These are phyloP conservation scores for Idaea aversata DNA, from an alignment of 2,888 invertebrate species.

Conservation along the genomic window DNA sequence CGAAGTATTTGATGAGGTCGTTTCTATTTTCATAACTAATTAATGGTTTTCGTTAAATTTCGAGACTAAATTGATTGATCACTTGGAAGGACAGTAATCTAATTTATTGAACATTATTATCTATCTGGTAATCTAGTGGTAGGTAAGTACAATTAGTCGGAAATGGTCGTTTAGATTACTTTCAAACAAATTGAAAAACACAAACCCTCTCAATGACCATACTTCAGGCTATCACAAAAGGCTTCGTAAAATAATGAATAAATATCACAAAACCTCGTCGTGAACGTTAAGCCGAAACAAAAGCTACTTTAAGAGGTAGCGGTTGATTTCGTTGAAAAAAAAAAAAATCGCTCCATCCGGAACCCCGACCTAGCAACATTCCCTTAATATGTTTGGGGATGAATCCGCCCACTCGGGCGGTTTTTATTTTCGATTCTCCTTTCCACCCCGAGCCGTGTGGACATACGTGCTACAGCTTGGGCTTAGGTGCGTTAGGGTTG, in stretches of 20 bases:
- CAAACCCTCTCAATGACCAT: background rate
- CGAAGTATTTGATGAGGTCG: background rate
- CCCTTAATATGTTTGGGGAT: constrained; percentile 73
- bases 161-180: background rate
- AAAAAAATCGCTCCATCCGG: constrained; percentile 53
- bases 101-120: too few species aligned
- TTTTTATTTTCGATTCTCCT: constrained; percentile 74
- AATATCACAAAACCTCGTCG: background rate
- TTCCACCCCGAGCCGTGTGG: constrained; percentile 50
- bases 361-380: constrained; percentile 60
- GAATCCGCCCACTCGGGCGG: constrained; percentile 57
- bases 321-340: constrained; percentile 59
- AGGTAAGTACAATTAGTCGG: too few species aligned
- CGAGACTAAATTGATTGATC: too few species aligned
- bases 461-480: constrained; percentile 62
- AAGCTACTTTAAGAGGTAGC: constrained; percentile 16
- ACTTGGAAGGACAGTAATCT: too few species aligned
- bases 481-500: constrained; percentile 51
- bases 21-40: background rate
- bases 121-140: too few species aligned
- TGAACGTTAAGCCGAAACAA: constrained; percentile 7
- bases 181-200: background rate
- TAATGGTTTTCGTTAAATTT: background rate
- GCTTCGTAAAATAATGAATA: background rate
- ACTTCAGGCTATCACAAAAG: background rate